A percentile compares a stretch with the other conserved stretches of the same genome.
Evolutionary conservation across 2,113 vertebrate species (phyloP).

Genomic region (Marmota flaviventris): DNA sequence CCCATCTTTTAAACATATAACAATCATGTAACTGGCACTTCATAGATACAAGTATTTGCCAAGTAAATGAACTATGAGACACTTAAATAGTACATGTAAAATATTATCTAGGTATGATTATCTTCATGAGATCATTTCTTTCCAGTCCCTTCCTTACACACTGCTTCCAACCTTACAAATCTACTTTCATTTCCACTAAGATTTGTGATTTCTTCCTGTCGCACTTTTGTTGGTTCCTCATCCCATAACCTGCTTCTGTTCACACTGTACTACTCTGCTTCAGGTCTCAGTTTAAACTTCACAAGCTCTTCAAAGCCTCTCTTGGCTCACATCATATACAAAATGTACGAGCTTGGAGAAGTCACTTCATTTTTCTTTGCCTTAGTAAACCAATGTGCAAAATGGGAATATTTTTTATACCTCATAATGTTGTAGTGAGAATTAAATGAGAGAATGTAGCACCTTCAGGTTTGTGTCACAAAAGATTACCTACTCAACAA

Average conservation of each 20-base stretch:
- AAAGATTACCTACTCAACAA: not conserved
- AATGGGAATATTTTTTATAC: not conserved
- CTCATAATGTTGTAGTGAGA: not conserved
- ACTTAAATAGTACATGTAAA: not conserved
- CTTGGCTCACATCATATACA: not conserved
- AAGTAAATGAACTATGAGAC: not conserved
- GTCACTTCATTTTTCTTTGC: not conserved
- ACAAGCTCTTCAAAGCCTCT: not conserved
- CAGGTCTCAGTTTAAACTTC: not conserved
- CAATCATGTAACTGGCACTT: not conserved
- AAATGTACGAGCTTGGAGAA: not conserved
- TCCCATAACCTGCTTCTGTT: not conserved
- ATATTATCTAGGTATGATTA: no score
- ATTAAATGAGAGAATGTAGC: not conserved
- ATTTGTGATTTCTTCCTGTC: not conserved
- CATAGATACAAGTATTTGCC: not conserved
- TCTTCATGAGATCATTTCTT: not conserved
- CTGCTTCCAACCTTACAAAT: not conserved
- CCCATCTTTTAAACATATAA: not conserved
- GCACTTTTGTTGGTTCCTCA: not conserved
- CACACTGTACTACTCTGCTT: not conserved
- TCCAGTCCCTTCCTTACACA: not conserved
- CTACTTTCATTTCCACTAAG: not conserved
- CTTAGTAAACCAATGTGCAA: not conserved
- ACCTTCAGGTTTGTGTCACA: not conserved